These are phyloP conservation scores for Pseudorhombus dupliciocellatus DNA, from an alignment of 2,113 vertebrate genomes.

Conservation along the genomic window DNA sequence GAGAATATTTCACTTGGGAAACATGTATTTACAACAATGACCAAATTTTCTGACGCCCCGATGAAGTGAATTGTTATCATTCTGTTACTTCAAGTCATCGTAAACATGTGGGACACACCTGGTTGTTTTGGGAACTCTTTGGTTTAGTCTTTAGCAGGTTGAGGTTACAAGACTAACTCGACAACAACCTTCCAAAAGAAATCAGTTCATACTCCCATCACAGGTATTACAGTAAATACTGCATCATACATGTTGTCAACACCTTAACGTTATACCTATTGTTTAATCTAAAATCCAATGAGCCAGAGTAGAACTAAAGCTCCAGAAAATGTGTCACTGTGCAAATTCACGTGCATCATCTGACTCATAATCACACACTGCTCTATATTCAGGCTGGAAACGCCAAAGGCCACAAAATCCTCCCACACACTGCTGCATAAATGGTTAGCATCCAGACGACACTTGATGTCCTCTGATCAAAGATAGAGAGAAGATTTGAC, in stretches of 20 bases:
- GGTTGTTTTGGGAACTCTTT: neutral
- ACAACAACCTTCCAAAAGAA: neutral
- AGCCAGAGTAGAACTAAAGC: neutral
- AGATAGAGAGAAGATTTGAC: too few relatives aligned
- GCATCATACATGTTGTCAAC: neutral
- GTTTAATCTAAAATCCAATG: neutral
- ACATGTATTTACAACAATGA: too few relatives aligned
- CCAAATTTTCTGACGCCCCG: too few relatives aligned
- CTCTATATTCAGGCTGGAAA: neutral
- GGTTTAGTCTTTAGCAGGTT: neutral
- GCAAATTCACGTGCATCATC: neutral
- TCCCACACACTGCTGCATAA: neutral
- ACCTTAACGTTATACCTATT: neutral
- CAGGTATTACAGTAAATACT: neutral
- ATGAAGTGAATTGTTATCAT: too few relatives aligned
- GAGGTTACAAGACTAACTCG: neutral
- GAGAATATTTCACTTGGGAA: too few relatives aligned
- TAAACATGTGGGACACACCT: too few relatives aligned
- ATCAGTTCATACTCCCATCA: neutral
- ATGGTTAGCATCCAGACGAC: neutral
- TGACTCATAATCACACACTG: neutral
- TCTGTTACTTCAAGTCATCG: too few relatives aligned
- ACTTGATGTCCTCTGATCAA: too few relatives aligned
- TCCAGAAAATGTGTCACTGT: neutral
- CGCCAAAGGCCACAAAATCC: neutral